Conservation (phyloP, 2,888 invertebrate species). For the Tenodera sinensis region DNA sequence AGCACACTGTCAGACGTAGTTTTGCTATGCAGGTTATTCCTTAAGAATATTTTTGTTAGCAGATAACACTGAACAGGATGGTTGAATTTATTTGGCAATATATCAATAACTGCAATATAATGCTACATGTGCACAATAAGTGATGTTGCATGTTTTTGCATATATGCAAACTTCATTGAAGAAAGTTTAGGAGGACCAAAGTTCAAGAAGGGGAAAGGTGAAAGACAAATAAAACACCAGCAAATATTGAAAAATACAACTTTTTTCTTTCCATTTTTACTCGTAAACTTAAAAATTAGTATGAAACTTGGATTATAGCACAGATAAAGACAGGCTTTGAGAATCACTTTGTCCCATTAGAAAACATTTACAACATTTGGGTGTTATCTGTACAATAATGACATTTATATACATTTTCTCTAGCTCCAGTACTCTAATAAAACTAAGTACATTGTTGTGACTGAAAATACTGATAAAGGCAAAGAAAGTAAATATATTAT, state of each 20-base stretch:
- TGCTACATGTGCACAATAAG: too few species aligned
- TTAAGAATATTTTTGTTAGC: too few species aligned
- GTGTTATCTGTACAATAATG: constrained; percentile 2
- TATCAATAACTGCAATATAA: too few species aligned
- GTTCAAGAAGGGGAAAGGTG: not conserved
- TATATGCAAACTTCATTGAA: too few species aligned
- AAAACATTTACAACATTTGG: constrained; percentile 11
- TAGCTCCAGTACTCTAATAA: not conserved
- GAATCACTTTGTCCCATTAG: constrained; percentile 3
- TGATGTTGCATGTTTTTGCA: too few species aligned
- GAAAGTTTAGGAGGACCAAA: not conserved
- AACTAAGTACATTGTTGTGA: constrained; percentile 16
- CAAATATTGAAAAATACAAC: constrained; percentile 14
- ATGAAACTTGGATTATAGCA: constrained; percentile 16
- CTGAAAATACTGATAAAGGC: constrained; percentile 18
- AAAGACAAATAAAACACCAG: not conserved
- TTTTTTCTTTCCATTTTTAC: constrained; percentile 14
- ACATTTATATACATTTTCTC: constrained; percentile 5
- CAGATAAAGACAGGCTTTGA: constrained; percentile 9
- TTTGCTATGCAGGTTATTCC: too few species aligned
- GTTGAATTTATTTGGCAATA: too few species aligned
- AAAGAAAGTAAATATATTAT: constrained; percentile 7
- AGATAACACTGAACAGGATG: too few species aligned
- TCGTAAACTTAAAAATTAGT: constrained; percentile 21
- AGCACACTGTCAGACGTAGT: too few species aligned